Evolutionary conservation across 2,797 vertebrate species (phyloP), one percentile per base, ranked within the genome.

Genomic region (Sebastes cheni): DNA sequence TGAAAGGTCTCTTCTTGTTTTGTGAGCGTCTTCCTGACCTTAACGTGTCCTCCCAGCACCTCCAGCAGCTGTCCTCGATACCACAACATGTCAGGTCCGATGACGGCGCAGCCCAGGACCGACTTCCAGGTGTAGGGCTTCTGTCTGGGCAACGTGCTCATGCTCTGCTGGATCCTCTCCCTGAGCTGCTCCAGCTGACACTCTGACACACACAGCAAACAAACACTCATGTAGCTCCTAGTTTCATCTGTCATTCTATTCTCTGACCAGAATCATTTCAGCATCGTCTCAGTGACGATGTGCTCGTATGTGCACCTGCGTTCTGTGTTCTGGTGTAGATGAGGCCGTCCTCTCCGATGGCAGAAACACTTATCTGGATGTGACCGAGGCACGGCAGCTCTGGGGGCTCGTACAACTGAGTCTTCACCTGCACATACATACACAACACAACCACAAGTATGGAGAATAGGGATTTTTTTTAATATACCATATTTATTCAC

Each of bases 1-100:
- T 30, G 7, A 55, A 4, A 18, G 39, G 39, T 42, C 39, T 42
- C 39, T 16, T 42, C 14, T n/a, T 52, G 16, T 52, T n/a, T n/a
- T 0, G 46, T 52, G 39, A 14, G 39, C 13, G 10, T 50, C 12
- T 22, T 50, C 3, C 91, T 83, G 76, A 99, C 98, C 96, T 91
- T 96, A 6, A 99, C 86, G 3, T 95, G 88, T 71, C 94, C 94
- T 32, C 94, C 92, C 2, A 93, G 92, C 42, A 96, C 88, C 83
- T 97, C 96, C 80, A 97, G 73, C 77, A 99, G 92, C 88, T 95
- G 95, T 42, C 97, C 98, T 75, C 98, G 92, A 86, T 98, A 97
- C 97, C 97, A 98, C 82, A 95, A 6, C 76, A 97, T 97, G 87
- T 99, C 98, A 0, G 97, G 92, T 61, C 97, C 98, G 82, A 96